Evolutionary conservation across 2,888 invertebrate genomes (phyloP).

Genomic region (Zele albiditarsus): DNA sequence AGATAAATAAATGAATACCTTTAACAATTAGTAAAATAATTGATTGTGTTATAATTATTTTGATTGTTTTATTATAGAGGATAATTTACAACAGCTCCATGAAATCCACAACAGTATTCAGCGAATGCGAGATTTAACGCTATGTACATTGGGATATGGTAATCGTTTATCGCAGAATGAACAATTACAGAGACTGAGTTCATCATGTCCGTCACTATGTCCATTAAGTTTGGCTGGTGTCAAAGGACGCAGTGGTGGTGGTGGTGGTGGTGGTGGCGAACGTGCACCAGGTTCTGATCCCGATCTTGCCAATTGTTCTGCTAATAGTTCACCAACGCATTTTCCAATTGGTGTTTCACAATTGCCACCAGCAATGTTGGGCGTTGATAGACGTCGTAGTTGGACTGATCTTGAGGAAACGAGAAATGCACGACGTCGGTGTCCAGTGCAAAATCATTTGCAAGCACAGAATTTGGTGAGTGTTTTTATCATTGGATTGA

Average conservation of each 20-base stretch:
- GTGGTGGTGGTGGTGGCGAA: conserved; percentile 62
- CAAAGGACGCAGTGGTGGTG: conserved; percentile 58
- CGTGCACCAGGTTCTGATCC: conserved; percentile 74
- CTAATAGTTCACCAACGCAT: conserved; percentile 74
- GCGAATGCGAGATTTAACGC: conserved; percentile 82
- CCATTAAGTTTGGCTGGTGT: conserved; percentile 57
- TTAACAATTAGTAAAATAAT: neutral
- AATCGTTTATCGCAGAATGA: conserved; percentile 61
- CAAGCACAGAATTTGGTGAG: conserved; percentile 69
- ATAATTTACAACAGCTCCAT: conserved; percentile 83
- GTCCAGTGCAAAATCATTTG: conserved; percentile 67
- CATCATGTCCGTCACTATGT: conserved; percentile 82
- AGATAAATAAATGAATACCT: neutral
- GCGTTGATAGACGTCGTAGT: conserved; percentile 81
- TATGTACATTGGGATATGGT: conserved; percentile 64
- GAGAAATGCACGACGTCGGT: conserved; percentile 64
- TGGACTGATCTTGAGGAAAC: conserved; percentile 90
- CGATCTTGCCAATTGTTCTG: conserved; percentile 73
- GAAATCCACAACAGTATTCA: conserved; percentile 85
- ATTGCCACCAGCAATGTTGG: conserved; percentile 74
- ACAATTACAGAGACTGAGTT: conserved; percentile 78
- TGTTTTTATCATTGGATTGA: too few relatives aligned
- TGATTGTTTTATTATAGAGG: conserved; percentile 74
- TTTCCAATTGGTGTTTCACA: conserved; percentile 67
- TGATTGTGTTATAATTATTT: neutral